Evolutionary conservation across 2,113 vertebrate genomes (phyloP).

Genomic region (Coracopsis vasa): DNA sequence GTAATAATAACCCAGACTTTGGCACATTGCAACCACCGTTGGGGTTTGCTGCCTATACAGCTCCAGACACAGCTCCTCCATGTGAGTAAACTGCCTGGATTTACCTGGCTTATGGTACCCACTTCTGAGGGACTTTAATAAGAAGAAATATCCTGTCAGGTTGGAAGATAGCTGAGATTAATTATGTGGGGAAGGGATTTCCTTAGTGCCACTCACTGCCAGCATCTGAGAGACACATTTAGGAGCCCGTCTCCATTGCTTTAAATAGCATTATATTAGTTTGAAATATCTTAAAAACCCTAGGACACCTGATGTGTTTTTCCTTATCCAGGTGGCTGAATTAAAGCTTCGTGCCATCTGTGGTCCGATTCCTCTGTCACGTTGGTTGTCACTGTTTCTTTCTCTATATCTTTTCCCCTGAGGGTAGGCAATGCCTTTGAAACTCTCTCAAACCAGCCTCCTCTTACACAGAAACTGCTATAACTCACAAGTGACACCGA

Average conservation of each 20-base stretch:
- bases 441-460: not conserved
- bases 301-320: not conserved
- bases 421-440: not conserved
- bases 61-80: not conserved
- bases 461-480: not conserved
- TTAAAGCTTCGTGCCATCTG: not conserved
- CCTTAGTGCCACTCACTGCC: not conserved
- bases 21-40: not conserved
- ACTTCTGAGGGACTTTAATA: not conserved
- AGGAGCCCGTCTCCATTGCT: not conserved
- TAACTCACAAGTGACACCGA: not conserved
- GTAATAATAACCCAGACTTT: not conserved
- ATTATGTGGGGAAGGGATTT: not conserved
- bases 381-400: not conserved
- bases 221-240: not conserved
- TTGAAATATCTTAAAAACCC: not conserved
- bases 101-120: not conserved
- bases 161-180: not conserved
- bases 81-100: not conserved
- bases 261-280: not conserved
- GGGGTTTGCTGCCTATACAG: not conserved
- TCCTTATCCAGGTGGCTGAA: not conserved
- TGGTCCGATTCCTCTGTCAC: not conserved
- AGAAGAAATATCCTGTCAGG: not conserved
- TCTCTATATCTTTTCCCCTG: accelerated